Base-by-base conservation (phyloP, 2,797 vertebrate genomes). In the Phrynocephalus guinanensis region DNA sequence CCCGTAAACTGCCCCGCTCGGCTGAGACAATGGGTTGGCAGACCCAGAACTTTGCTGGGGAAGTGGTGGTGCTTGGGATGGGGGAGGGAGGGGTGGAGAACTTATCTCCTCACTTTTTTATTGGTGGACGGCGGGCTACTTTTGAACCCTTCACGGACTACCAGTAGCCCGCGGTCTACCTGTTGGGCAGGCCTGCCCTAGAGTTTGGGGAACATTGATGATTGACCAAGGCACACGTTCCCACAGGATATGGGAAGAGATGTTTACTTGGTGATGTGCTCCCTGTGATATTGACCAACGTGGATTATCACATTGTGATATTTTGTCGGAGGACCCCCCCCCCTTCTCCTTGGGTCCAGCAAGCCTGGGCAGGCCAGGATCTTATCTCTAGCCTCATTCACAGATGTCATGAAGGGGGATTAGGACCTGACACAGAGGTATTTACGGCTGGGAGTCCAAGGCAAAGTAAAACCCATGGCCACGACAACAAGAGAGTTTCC, bases 401-500 rank as follows among this genome's bases (percentile, higher is more conserved):
- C 68, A 88, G 80, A 44, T 26, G 75, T 82, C 73, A 4, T 26
- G 84, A 84, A 72, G 60, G 73, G 60, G 18, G 5, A 76, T 0
- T 30, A 44, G 91, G 89, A 88, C 78, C n/a, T 90, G 87, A 71
- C 0, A 68, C 18, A 20, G 0, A 24, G 56, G 11, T 86, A 28
- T 66, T 92, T 66, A 52, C 5, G 66, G 83, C n/a, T 66, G 26
- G n/a, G 20, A 83, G 75, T 28, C 56, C 73, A 8, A 38, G 85
- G 18, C 30, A 2, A 33, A 48, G 18, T 56, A 56, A 56, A 56
- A 56, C 24, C 60, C 26, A 7, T 63, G 24, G 33, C 79, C 60
- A 52, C 79, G 83, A 48, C 70, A 50, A 28, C 20, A 78, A 83
- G 18, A 33, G 20, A 3, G 16, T 5, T 60, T 86, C 72, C n/a